Evolutionary conservation across 2,888 invertebrate species (phyloP).

Genomic region (Pycnomerus fuliginosus): DNA sequence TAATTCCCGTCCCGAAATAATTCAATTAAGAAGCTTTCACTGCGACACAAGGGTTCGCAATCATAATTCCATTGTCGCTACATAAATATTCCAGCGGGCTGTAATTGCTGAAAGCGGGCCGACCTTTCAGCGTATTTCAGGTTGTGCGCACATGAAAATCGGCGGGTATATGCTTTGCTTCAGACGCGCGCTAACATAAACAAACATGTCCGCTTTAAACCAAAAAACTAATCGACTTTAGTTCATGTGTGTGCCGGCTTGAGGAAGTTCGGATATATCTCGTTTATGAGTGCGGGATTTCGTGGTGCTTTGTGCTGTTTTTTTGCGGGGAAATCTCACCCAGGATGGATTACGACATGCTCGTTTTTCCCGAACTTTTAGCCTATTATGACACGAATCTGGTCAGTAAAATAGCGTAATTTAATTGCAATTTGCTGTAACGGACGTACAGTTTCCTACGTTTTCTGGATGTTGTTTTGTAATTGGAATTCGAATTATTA

Average conservation of each 20-base stretch:
- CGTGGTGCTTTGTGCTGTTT: slow-evolving; percentile 6
- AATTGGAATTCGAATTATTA: too few relatives aligned
- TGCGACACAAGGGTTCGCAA: too few relatives aligned
- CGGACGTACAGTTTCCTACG: too few relatives aligned
- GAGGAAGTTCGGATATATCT: slow-evolving; percentile 18
- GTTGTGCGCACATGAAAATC: slow-evolving; percentile 38
- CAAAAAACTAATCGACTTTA: slow-evolving; percentile 45
- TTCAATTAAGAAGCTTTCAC: neutral
- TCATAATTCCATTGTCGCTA: too few relatives aligned
- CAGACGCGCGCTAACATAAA: slow-evolving; percentile 50
- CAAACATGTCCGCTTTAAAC: slow-evolving; percentile 47
- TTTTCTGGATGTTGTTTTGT: slow-evolving; percentile 2
- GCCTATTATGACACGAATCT: slow-evolving; percentile 61
- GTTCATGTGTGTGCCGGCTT: slow-evolving; percentile 39
- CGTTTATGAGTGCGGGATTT: slow-evolving; percentile 13
- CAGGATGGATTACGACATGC: slow-evolving; percentile 66
- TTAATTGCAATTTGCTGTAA: too few relatives aligned
- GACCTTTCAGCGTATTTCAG: slow-evolving; percentile 26
- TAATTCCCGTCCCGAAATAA: too few relatives aligned
- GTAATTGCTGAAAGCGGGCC: neutral
- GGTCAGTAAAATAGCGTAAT: slow-evolving; percentile 51
- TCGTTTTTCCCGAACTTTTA: slow-evolving; percentile 63
- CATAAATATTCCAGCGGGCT: too few relatives aligned
- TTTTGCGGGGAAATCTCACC: slow-evolving; percentile 2
- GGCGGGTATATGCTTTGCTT: slow-evolving; percentile 47